These are phyloP conservation scores for Eumaeus atala DNA, from an alignment of 1,140 invertebrate genomes.

Conservation along the genomic window DNA sequence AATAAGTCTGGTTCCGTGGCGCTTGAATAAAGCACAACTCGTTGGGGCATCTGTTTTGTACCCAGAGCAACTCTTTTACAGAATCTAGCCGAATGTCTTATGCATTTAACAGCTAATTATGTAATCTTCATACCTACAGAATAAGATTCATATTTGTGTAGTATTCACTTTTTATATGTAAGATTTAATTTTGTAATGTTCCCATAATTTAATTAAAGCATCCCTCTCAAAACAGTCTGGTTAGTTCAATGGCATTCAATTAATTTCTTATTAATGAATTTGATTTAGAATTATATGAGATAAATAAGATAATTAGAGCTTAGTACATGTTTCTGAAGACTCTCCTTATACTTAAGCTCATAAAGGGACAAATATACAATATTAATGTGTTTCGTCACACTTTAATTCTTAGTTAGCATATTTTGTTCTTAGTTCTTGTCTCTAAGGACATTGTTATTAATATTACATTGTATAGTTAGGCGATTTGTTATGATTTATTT, in stretches of 20 bases:
- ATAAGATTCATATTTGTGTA: constrained; percentile 27
- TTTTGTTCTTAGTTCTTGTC: too few species aligned
- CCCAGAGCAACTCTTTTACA: constrained; percentile 28
- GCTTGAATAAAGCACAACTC: constrained; percentile 45
- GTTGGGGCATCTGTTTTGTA: constrained; percentile 60
- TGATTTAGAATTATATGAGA: constrained; percentile 14
- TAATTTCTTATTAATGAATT: constrained; percentile 49
- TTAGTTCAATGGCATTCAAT: constrained; percentile 47
- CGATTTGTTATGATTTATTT: too few species aligned
- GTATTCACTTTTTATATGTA: neutral
- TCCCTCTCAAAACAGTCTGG: constrained; percentile 50
- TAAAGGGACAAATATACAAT: too few species aligned
- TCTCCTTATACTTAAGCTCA: too few species aligned
- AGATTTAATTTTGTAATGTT: constrained; percentile 37
- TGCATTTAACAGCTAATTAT: neutral
- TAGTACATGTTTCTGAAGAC: too few species aligned
- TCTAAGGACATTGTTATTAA: too few species aligned
- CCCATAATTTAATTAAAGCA: constrained; percentile 66
- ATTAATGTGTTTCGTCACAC: too few species aligned
- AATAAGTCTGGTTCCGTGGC: constrained; percentile 44
- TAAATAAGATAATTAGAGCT: too few species aligned
- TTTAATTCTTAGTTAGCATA: too few species aligned
- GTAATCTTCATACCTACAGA: constrained; percentile 16
- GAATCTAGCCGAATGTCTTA: constrained; percentile 24
- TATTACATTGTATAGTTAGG: too few species aligned